Base-by-base conservation (phyloP, 1,140 invertebrate genomes). In the Ylistrum balloti region DNA sequence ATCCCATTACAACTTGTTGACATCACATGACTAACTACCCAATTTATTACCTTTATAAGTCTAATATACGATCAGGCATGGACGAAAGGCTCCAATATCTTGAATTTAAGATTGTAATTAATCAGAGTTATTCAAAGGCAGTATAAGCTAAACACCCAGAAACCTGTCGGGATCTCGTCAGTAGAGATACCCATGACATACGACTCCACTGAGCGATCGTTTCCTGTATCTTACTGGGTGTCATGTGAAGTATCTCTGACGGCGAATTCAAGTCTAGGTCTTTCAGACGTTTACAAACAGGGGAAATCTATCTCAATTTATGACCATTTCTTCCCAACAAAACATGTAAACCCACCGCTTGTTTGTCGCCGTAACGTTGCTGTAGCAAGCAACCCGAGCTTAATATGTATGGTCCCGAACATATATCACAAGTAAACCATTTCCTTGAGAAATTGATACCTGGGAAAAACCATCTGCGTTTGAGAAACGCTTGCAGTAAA, bases 231-330 rank as follows among this genome's bases (percentile, higher is more conserved):
- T 1, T 74, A 74, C 9, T n/a, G 28, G 56, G 22, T 74, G 56
- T 74, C 56, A 28, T 28, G n/a, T 1, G 3, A 5, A n/a, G 20
- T 74, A 11, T 74, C 56, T n/a, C 56, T 74, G 56, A 74, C 56
- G 56, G 56, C 56, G 56, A 1, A 74, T 17, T 74, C 56, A 74
- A 28, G 56, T 74, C 56, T 74, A 74, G n/a, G 56, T 74, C n/a
- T 74, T n/a, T 74, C 56, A 74, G 56, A 74, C 56, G 56, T n/a
- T 74, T 74, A 74, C n/a, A 74, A 74, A 74, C 56, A n/a, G 56
- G 3, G 28, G 56, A 5, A 74, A 74, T 74, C 56, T 28, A 74
- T 74, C 56, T 74, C 56, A 74, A 74, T 74, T 74, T 74, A 74
- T 74, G 56, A 74, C 56, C 56, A 74, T n/a, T 74, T 74, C 56